A percentile compares a stretch with the other conserved stretches of the same genome.
phyloP scores from a whole-genome alignment of 2,113 vertebrate genomes.

The Puffinus mauretanicus region DNA sequence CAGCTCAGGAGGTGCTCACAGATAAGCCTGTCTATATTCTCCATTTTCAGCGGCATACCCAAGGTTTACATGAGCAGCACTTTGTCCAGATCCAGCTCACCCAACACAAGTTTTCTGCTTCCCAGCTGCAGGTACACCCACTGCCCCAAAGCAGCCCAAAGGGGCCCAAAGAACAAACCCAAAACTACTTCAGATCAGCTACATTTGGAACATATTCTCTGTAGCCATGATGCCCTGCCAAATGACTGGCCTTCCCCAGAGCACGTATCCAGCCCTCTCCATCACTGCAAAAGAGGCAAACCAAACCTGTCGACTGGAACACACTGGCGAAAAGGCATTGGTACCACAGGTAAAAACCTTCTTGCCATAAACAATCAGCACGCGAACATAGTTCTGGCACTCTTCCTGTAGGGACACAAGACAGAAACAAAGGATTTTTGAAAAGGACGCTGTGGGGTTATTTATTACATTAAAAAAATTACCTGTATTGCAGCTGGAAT shows the following conservation, averaged over 20 bases:
- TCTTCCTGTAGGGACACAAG: conserved; percentile 79
- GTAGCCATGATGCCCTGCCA: not conserved
- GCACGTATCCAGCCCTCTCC: not conserved
- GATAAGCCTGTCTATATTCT: not conserved
- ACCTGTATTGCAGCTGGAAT: not conserved
- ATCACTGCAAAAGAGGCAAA: not conserved
- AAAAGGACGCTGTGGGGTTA: not conserved
- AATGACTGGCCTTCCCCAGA: not conserved
- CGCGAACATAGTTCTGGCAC: conserved; percentile 97
- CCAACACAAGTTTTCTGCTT: not conserved
- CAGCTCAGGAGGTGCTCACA: not conserved
- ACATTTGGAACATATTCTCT: not conserved
- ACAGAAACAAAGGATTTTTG: not conserved
- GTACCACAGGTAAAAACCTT: conserved; percentile 96
- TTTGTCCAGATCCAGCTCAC: not conserved
- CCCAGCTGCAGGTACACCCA: not conserved
- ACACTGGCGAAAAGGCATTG: conserved; percentile 93
- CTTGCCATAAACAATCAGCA: conserved; percentile 90
- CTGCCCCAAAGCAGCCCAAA: not conserved
- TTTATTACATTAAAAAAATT: not conserved
- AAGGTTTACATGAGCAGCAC: not conserved
- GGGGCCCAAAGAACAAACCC: not conserved
- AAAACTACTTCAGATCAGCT: not conserved
- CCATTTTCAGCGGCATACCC: not conserved
- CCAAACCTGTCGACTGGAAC: conserved; percentile 90